Evolutionary conservation across 2,113 vertebrate genomes (phyloP), one percentile per base, ranked within the genome.

Genomic region (Dasyurus viverrinus): DNA sequence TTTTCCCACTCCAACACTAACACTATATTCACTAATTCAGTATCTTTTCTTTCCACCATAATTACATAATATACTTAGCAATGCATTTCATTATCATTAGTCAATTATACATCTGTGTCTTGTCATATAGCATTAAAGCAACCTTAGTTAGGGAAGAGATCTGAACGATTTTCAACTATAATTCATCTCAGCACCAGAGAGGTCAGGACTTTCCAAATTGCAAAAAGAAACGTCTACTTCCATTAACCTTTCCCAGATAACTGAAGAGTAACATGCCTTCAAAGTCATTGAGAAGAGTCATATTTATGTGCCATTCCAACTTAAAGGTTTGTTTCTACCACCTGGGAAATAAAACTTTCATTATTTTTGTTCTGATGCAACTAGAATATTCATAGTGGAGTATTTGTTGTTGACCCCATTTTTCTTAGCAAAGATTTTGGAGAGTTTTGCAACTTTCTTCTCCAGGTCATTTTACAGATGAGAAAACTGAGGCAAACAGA

Each of bases 101-200:
- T 96, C 90, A 95, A 92, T n/a, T 42, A 90, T 55, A 47, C 9
- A 92, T 27, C 23, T 93, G n/a, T 89, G 1, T 57, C 93, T 95
- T 95, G 36, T 57, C n/a, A 93, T 68, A 68, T 50, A 30, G 48
- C 12, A 36, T 55, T 90, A 94, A 93, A 94, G 76, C 92, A 90
- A 94, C 53, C 7, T 89, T 92, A 76, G 9, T 76, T 92, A 76
- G 12, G 42, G 54, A 84, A 84, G 16, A 42, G 19, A 84, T 84
- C 16, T 84, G 68, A 84, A 84, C 92, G 36, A 54, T 94, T 89
- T 95, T 96, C 24, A 94, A 57, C 1, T 2, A 90, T 90, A n/a
- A 94, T 93, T 60, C 90, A 4, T 26, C 84, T 93, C 16, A 54
- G 53, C 47, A 95, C 7, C 6, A 19, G 93, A 90, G 36, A 95